Percentiles rank a stretch among this genome's conserved stretches.
Evolutionary conservation across 2,888 invertebrate genomes (phyloP).

Genomic region (Aproaerema taeniolella): DNA sequence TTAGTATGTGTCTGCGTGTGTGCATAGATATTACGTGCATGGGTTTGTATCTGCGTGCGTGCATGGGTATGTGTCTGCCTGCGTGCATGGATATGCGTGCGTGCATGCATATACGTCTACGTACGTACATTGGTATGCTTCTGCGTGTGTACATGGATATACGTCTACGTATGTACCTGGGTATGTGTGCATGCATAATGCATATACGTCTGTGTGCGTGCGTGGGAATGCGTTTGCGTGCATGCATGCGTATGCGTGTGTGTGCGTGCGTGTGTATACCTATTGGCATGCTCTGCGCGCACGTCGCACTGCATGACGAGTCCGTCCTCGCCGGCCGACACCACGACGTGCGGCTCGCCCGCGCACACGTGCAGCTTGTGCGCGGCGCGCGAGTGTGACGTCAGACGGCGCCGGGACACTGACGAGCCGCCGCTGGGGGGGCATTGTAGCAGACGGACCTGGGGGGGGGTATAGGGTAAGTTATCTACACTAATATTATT

Average conservation of each 20-base stretch:
- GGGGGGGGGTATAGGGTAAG: too few relatives aligned
- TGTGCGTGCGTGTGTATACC: constrained; percentile 27
- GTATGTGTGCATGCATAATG: too few relatives aligned
- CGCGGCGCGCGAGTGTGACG: constrained; percentile 85
- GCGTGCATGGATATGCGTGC: background rate
- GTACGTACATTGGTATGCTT: too few relatives aligned
- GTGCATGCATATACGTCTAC: background rate
- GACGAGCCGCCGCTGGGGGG: constrained; percentile 70
- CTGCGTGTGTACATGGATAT: too few relatives aligned
- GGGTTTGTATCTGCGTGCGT: background rate
- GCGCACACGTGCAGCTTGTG: constrained; percentile 90
- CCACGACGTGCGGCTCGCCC: constrained; percentile 85
- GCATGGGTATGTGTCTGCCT: background rate
- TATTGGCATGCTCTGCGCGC: constrained; percentile 80
- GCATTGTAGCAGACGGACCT: constrained; percentile 79
- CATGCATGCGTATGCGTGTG: background rate
- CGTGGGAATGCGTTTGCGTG: too few relatives aligned
- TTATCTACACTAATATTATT: too few relatives aligned
- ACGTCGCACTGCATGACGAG: constrained; percentile 89
- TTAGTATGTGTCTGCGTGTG: too few relatives aligned
- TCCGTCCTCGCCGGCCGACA: constrained; percentile 95
- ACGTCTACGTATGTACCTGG: too few relatives aligned
- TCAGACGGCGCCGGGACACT: constrained; percentile 79
- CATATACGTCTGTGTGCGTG: too few relatives aligned
- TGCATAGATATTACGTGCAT: background rate